Evolutionary conservation across 2,888 invertebrate genomes (phyloP).

Genomic region (Micoletzkya japonica): DNA sequence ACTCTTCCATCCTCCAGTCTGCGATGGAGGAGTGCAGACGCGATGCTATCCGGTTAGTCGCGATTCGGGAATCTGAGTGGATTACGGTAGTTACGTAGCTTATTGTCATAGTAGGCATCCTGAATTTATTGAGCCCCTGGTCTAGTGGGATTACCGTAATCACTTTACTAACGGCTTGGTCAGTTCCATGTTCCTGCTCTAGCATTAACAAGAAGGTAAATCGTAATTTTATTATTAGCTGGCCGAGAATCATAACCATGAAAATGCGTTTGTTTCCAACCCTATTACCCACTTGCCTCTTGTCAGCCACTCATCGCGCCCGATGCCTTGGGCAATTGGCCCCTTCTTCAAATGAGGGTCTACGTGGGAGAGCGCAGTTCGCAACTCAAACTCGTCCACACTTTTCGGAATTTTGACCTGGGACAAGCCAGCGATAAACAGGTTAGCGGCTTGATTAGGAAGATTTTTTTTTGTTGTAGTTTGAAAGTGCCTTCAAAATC

Average conservation of each 20-base stretch:
- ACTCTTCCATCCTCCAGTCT: slow-evolving; percentile 26
- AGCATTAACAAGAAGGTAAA: too few relatives aligned
- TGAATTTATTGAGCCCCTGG: too few relatives aligned
- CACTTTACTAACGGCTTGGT: too few relatives aligned
- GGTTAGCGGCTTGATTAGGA: background rate
- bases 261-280: too few relatives aligned
- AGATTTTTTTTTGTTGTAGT: background rate
- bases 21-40: background rate
- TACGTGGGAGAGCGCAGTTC: slow-evolving; percentile 30
- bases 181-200: background rate
- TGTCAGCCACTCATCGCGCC: slow-evolving; percentile 21
- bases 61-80: background rate
- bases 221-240: too few relatives aligned
- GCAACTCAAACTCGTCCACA: slow-evolving; percentile 22
- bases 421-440: slow-evolving; percentile 30
- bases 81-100: too few relatives aligned
- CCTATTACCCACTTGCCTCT: background rate
- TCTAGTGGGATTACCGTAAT: too few relatives aligned
- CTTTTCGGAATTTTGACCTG: slow-evolving; percentile 30
- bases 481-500: background rate
- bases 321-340: slow-evolving; percentile 26
- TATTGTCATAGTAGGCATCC: too few relatives aligned
- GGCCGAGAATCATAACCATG: too few relatives aligned
- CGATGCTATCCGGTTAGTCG: background rate
- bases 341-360: slow-evolving; percentile 48